phyloP scores from a whole-genome alignment of 2,113 vertebrate genomes.

The Phyllostomus hastatus region DNA sequence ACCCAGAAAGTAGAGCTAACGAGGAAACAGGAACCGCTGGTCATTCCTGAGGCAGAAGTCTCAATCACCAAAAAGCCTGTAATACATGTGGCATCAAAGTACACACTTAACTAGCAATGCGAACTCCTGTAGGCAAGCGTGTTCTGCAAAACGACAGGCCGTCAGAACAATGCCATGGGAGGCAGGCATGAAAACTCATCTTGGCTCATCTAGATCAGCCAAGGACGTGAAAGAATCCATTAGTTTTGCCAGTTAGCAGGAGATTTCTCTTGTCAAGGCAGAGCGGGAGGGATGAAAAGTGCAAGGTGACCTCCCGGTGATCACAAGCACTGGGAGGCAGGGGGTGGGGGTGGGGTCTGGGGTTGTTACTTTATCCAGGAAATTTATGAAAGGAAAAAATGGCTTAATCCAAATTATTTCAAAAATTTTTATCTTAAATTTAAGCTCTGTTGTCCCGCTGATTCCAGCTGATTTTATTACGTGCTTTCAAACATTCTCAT shows the following conservation, averaged over 20 bases:
- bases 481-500: conserved; percentile 4
- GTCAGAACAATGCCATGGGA: neutral
- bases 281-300: neutral
- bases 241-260: neutral
- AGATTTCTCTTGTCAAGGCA: neutral
- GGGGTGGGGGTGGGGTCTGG: rapidly evolving
- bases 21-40: neutral
- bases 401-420: neutral
- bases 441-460: neutral
- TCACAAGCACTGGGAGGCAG: rapidly evolving
- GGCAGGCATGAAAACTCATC: neutral
- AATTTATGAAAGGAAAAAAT: neutral
- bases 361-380: neutral
- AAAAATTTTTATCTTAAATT: neutral
- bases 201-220: neutral
- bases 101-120: neutral
- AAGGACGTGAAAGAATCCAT: neutral
- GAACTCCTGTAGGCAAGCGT: neutral
- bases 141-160: neutral
- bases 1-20: neutral
- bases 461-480: neutral
- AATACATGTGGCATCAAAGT: neutral
- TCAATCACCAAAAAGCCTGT: neutral
- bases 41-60: neutral
- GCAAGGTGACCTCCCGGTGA: neutral